Evolutionary conservation across 1,140 invertebrate species (phyloP).

Genomic region (Drosophila mayri): DNA sequence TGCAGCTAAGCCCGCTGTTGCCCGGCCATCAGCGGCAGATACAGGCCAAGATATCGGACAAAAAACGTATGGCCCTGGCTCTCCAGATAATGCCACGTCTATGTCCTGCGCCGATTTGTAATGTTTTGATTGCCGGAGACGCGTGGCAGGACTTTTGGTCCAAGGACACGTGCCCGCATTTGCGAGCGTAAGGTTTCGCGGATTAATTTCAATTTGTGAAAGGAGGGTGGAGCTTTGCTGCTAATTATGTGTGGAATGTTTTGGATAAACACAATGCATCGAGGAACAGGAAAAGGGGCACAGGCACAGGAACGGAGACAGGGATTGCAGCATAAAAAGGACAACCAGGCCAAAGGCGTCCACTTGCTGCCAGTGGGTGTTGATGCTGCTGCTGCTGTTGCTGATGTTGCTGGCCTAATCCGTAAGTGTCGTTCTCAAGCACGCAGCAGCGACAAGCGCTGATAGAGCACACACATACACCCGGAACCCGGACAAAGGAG

Average conservation of each 20-base stretch:
- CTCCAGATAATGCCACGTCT: slow-evolving; percentile 56
- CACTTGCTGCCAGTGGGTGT: slow-evolving; percentile 66
- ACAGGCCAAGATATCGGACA: slow-evolving; percentile 57
- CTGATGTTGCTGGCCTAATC: slow-evolving; percentile 72
- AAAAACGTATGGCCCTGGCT: slow-evolving; percentile 70
- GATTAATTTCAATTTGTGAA: slow-evolving; percentile 83
- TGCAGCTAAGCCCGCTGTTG: slow-evolving; percentile 71
- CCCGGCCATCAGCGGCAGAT: slow-evolving; percentile 59
- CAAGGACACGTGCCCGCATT: slow-evolving; percentile 79
- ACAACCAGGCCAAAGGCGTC: slow-evolving; percentile 63
- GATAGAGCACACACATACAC: slow-evolving; percentile 81
- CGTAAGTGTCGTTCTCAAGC: slow-evolving; percentile 81
- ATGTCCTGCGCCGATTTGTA: slow-evolving; percentile 58
- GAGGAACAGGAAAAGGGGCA: slow-evolving; percentile 6
- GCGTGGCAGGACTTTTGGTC: slow-evolving; percentile 48
- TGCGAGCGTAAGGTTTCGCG: slow-evolving; percentile 78
- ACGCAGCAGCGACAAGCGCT: slow-evolving; percentile 71
- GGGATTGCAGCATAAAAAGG: slow-evolving; percentile 64
- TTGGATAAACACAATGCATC: slow-evolving; percentile 80
- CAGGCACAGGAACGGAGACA: slow-evolving; percentile 11
- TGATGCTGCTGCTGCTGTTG: slow-evolving; percentile 28
- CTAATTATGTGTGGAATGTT: slow-evolving; percentile 83
- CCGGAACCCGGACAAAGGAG: slow-evolving; percentile 16
- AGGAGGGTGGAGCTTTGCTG: slow-evolving; percentile 55
- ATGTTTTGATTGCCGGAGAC: slow-evolving; percentile 70